These are phyloP conservation scores for Bubo bubo DNA, from an alignment of 2,113 vertebrate genomes.

Conservation along the genomic window DNA sequence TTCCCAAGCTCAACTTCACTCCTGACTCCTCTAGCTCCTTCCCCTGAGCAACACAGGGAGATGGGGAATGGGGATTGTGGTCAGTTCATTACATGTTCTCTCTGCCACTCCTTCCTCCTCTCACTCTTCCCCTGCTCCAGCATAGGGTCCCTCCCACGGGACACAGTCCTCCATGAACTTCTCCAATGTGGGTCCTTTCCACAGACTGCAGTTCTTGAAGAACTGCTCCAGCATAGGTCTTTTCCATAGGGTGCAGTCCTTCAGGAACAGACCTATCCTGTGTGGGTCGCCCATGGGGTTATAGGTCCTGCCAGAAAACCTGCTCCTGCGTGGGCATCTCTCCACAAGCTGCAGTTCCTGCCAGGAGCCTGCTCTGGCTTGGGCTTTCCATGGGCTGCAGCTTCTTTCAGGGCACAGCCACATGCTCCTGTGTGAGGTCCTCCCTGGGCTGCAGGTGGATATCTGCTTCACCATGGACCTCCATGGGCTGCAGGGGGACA, in stretches of 20 bases:
- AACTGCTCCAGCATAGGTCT: background rate
- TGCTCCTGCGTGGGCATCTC: accelerated
- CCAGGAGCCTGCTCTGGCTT: background rate
- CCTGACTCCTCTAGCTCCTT: background rate
- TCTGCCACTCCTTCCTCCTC: background rate
- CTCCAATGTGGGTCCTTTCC: background rate
- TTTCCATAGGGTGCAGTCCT: background rate
- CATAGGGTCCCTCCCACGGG: accelerated
- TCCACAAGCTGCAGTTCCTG: background rate
- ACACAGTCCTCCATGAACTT: background rate
- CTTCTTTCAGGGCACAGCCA: background rate
- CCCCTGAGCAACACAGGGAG: background rate
- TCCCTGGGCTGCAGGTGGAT: background rate
- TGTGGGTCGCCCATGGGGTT: too few species aligned
- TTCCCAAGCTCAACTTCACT: background rate
- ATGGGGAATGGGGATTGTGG: background rate
- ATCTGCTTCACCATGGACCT: background rate
- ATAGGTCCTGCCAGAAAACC: background rate
- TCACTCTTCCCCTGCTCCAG: background rate
- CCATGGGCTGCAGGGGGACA: background rate
- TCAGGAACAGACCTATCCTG: background rate
- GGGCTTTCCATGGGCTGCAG: background rate
- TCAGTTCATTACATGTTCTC: background rate
- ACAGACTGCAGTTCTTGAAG: background rate
- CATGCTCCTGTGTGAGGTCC: accelerated